Evolutionary conservation across 2,888 invertebrate species (phyloP).

Genomic region (Geophilus truncorum): DNA sequence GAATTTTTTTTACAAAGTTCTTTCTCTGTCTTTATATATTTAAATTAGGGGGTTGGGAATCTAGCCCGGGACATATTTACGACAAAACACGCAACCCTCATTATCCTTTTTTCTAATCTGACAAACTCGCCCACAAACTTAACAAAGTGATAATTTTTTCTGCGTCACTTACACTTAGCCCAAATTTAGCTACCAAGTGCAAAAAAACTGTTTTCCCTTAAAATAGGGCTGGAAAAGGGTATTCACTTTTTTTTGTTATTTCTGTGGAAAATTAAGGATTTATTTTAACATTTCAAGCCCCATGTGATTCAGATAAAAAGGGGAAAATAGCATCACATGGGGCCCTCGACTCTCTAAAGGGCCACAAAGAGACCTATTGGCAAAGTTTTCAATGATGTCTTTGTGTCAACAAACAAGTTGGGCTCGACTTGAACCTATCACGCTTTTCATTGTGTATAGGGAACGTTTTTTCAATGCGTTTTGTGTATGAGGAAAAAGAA

Average conservation of each 20-base stretch:
- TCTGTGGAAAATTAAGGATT: neutral
- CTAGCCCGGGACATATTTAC: neutral
- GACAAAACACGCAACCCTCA: neutral
- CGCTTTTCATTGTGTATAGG: neutral
- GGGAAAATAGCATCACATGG: neutral
- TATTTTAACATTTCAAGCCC: neutral
- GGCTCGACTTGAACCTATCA: neutral
- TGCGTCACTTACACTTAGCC: neutral
- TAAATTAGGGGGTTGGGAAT: neutral
- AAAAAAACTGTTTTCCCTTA: neutral
- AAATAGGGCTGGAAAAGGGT: neutral
- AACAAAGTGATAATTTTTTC: conserved; percentile 1
- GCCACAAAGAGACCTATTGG: conserved; percentile 20
- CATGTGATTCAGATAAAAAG: neutral
- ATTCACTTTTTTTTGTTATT: neutral
- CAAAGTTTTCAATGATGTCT: neutral
- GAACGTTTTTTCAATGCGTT: neutral
- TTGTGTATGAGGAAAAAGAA: neutral
- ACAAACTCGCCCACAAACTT: conserved; percentile 12
- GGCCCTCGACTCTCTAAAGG: neutral
- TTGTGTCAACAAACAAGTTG: conserved; percentile 5
- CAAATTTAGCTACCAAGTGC: neutral
- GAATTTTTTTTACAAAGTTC: no score
- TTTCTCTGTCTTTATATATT: no score
- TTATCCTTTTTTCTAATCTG: neutral